Conservation (phyloP, 2,888 invertebrate species). For the Protophormia terraenovae region DNA sequence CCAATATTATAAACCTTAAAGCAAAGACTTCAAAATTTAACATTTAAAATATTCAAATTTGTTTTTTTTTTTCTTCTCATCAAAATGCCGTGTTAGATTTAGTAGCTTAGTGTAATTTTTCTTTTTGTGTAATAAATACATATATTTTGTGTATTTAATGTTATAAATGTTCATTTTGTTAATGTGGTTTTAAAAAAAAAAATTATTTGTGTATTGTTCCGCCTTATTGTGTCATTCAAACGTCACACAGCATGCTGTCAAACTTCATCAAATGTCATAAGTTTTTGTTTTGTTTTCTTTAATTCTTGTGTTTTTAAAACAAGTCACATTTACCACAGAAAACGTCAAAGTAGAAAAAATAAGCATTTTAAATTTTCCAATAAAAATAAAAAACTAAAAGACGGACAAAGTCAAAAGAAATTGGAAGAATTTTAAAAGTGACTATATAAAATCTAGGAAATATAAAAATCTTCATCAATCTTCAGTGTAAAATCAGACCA, state of each 20-base stretch:
- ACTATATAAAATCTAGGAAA: too few relatives aligned
- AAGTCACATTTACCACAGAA: constrained; percentile 44
- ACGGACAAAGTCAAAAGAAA: background rate
- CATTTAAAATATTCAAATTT: background rate
- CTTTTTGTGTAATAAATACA: background rate
- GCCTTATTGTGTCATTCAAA: constrained; percentile 51
- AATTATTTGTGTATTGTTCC: constrained; percentile 29
- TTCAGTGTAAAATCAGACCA: too few relatives aligned
- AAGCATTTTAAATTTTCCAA: background rate
- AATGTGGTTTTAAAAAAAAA: constrained; percentile 27
- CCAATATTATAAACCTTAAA: too few relatives aligned
- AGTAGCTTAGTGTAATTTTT: background rate
- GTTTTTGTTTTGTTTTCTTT: background rate
- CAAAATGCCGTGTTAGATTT: background rate
- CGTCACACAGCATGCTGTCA: constrained; percentile 53
- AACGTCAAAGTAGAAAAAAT: background rate
- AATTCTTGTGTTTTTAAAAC: constrained; percentile 7
- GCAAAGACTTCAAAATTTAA: too few relatives aligned
- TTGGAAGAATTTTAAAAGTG: too few relatives aligned
- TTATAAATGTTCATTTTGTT: constrained; percentile 29
- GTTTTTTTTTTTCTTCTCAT: background rate
- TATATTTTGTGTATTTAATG: constrained; percentile 1
- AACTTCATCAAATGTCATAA: constrained; percentile 45
- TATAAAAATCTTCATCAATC: too few relatives aligned
- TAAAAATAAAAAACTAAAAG: background rate